Evolutionary conservation across 2,797 vertebrate genomes (phyloP).

Genomic region (Lepus oiostolus): DNA sequence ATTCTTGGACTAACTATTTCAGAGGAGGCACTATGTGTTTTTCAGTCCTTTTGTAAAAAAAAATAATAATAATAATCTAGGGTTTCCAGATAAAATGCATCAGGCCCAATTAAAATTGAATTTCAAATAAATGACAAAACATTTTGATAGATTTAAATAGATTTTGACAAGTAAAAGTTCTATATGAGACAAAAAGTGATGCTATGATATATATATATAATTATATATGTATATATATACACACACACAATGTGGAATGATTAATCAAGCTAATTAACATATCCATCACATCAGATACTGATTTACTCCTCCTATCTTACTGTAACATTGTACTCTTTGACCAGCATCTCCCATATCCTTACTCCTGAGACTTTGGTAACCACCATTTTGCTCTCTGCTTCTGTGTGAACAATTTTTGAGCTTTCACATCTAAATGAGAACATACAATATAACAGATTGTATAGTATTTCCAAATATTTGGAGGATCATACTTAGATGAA

Average conservation of each 20-base stretch:
- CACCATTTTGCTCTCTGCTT: neutral
- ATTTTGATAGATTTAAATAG: neutral
- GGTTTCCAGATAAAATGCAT: neutral
- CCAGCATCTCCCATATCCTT: neutral
- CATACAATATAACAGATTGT: neutral
- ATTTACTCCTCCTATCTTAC: neutral
- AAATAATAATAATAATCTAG: neutral
- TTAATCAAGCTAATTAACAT: neutral
- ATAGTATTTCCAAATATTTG: constrained; percentile 7
- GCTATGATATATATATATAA: neutral
- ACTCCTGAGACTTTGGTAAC: neutral
- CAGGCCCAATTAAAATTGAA: constrained; percentile 14
- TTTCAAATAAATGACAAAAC: constrained; percentile 44
- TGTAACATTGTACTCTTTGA: neutral
- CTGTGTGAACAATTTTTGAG: neutral
- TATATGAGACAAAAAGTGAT: neutral
- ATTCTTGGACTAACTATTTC: neutral
- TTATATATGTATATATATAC: no score
- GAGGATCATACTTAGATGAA: neutral
- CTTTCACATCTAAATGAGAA: neutral
- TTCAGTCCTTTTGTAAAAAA: constrained; percentile 50
- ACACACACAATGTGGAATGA: neutral
- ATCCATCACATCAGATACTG: neutral
- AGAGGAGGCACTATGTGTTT: constrained; percentile 5
- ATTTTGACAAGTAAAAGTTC: neutral